Percentiles rank a stretch among this genome's conserved stretches.
Evolutionary conservation across 2,888 invertebrate genomes (phyloP).

Genomic region (Piscicola geometra): DNA sequence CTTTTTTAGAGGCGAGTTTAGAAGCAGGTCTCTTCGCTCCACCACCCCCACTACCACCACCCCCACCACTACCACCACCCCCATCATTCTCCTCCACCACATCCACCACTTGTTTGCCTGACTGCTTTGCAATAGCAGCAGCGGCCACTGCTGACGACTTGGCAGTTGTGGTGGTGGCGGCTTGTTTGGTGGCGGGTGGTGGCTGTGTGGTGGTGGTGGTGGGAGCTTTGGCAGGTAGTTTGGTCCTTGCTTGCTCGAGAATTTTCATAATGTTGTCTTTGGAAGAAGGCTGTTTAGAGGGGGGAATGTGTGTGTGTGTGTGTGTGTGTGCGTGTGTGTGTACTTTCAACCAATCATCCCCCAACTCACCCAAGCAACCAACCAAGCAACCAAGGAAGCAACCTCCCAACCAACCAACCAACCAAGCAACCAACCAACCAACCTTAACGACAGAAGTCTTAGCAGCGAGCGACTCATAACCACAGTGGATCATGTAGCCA

Average conservation of each 20-base stretch:
- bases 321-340: too few relatives aligned
- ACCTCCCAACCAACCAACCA: neutral
- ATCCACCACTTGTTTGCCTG: constrained; percentile 10
- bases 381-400: neutral
- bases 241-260: constrained; percentile 78
- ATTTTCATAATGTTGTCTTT: constrained; percentile 66
- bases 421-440: constrained; percentile 4
- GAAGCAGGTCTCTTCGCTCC: neutral
- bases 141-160: constrained; percentile 30
- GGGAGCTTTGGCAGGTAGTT: constrained; percentile 68
- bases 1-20: neutral
- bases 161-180: constrained; percentile 25
- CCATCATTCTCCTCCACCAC: neutral
- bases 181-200: constrained; percentile 38
- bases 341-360: neutral
- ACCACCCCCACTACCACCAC: neutral
- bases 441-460: constrained; percentile 29
- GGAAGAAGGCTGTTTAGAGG: constrained; percentile 54
- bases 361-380: neutral
- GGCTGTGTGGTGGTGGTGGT: constrained; percentile 46
- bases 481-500: constrained; percentile 86
- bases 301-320: too few relatives aligned
- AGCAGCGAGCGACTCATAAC: constrained; percentile 73
- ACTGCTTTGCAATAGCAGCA: neutral
- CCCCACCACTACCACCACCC: neutral